Percentiles rank a stretch among this genome's conserved stretches.
These are phyloP conservation scores for Chaetops frenatus DNA, from an alignment of 2,113 vertebrate genomes.

Conservation along the genomic window DNA sequence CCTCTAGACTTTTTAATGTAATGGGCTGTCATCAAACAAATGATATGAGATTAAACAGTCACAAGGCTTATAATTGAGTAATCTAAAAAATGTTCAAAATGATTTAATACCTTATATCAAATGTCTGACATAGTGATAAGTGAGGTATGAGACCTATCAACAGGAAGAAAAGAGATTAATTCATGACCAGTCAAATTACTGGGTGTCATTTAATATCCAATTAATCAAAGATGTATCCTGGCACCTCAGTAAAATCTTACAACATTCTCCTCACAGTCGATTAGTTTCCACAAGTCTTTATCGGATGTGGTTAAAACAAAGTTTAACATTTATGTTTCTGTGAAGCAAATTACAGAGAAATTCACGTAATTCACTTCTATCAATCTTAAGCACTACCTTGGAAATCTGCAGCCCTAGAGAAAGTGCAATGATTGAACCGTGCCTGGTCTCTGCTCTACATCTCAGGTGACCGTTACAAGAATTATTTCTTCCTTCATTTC, in stretches of 20 bases:
- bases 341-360: background rate
- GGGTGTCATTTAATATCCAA: conserved; percentile 49
- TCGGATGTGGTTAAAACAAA: conserved; percentile 19
- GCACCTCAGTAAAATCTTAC: conserved; percentile 26
- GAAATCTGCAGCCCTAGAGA: background rate
- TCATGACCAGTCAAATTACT: conserved; percentile 41
- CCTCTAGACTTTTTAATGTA: conserved; percentile 8
- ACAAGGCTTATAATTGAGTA: conserved; percentile 21
- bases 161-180: conserved; percentile 53
- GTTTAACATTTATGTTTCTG: background rate
- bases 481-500: background rate
- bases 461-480: background rate
- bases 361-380: background rate
- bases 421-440: background rate
- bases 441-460: background rate
- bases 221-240: conserved; percentile 51
- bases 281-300: conserved; percentile 32
- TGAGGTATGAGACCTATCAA: conserved; percentile 51
- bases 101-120: conserved; percentile 49
- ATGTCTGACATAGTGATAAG: conserved; percentile 19
- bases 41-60: conserved; percentile 47
- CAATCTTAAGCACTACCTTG: background rate
- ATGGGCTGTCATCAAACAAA: conserved; percentile 29
- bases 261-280: conserved; percentile 1
- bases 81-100: conserved; percentile 52